Base-by-base conservation (phyloP, 2,113 vertebrate species). In the rat (Rattus norvegicus) region DNA sequence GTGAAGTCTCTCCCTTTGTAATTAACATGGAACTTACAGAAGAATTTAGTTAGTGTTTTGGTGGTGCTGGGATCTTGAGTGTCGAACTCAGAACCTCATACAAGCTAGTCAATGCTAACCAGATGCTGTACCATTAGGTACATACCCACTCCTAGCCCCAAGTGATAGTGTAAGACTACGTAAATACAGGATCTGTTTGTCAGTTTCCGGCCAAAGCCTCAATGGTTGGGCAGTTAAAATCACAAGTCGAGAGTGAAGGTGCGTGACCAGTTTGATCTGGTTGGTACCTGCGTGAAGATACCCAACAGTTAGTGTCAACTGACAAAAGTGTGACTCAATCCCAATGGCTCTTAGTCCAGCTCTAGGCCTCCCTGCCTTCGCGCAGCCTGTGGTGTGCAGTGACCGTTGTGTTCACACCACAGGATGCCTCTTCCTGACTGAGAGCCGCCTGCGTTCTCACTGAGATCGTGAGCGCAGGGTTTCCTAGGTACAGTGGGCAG, bases 161-260 rank as follows among this genome's bases (percentile, higher is more conserved):
- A 9, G 22, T 75, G 20, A 13, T 88, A 33, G 52, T 90, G 93
- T 85, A 72, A 91, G 39, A 61, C 49, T 69, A 0, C 84, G 14
- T 76, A 91, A 93, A 73, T 49, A 36, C 33, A 90, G 72, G 30
- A 67, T 77, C 52, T 91, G 3, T 63, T 94, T 96, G 76, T 93
- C 36, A 33, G 47, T 93, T 43, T 80, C 93, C 30, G 52, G 75
- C 16, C 63, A 92, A 97, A 94, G 22, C 69, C 36, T 75, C 75
- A 8, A 49, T 65, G 36, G 19, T 83, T 54, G 26, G 36, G 19
- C 86, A 67, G n/a, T 84, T 67, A 43, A 52, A 39, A 30, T 43
- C 54, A 7, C 8, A 39, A n/a, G 47, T 49, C 22, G 30, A 84
- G 61, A 92, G 13, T 43, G 43, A 88, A 73, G 67, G 33, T 56